Evolutionary conservation across 1,140 invertebrate genomes (phyloP).

Genomic region (Hirudo medicinalis): DNA sequence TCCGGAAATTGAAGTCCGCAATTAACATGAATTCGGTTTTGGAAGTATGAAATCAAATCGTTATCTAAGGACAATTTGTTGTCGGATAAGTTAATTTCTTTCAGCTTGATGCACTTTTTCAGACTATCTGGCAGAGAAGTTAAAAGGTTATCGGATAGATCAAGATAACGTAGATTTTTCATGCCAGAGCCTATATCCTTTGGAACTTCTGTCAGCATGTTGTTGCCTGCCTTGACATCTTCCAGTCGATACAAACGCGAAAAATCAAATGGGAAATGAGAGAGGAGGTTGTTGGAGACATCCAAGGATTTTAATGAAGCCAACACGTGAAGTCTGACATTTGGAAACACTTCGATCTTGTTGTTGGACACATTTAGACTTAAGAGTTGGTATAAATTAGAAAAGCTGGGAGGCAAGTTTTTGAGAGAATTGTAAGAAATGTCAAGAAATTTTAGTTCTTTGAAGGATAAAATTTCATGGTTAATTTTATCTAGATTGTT

Average conservation of each 20-base stretch:
- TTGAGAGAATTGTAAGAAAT: constrained; percentile 33
- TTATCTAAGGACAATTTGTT: constrained; percentile 27
- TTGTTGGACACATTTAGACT: constrained; percentile 34
- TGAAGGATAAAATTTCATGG: constrained; percentile 29
- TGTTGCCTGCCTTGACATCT: constrained; percentile 17
- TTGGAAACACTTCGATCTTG: constrained; percentile 35
- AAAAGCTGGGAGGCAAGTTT: constrained; percentile 24
- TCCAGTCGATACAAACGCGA: constrained; percentile 25
- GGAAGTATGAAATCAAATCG: not conserved
- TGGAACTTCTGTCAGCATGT: constrained; percentile 31
- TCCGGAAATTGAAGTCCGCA: not conserved
- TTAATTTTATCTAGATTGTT: constrained; percentile 32
- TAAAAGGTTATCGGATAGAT: constrained; percentile 34
- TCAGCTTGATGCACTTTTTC: constrained; percentile 30
- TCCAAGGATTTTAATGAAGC: constrained; percentile 9
- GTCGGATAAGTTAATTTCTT: constrained; percentile 33
- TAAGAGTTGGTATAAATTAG: constrained; percentile 33
- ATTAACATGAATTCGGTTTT: not conserved
- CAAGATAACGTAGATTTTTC: constrained; percentile 30
- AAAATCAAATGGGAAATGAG: constrained; percentile 27
- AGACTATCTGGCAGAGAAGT: constrained; percentile 33
- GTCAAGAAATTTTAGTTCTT: constrained; percentile 32
- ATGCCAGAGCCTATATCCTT: constrained; percentile 30
- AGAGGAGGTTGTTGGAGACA: not conserved
- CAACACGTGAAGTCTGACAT: constrained; percentile 35